Base-by-base conservation (phyloP, 2,797 vertebrate genomes). In the Molossus alvarezi region DNA sequence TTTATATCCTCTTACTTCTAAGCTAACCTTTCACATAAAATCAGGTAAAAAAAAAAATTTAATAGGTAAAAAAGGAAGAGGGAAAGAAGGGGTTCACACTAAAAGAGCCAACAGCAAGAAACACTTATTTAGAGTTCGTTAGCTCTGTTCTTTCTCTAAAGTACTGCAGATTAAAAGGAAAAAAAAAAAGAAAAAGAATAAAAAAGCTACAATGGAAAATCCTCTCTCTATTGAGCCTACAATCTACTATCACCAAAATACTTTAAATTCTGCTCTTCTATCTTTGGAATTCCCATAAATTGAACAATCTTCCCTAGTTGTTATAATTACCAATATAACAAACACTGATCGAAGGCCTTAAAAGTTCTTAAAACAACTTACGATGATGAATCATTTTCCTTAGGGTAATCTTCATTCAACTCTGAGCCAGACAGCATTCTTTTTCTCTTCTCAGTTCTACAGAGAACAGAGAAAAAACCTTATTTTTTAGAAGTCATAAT, bases 311-410 rank as follows among this genome's bases (percentile, higher is more conserved):
- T 91, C n/a, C 27, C n/a, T 33, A 51, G 15, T 51, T 20, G 64
- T 37, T 88, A 14, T 73, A 94, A 92, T 76, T 84, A 76, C 3
- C 37, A 88, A 48, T 76, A 27, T 37, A 72, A 96, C 9, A 96
- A 92, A 94, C 6, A 93, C 3, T 85, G 20, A 82, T 62, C 9
- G 60, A 71, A 53, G 48, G 12, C 21, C 9, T 37, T 23, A 65
- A 80, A 62, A 11, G 60, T 57, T 94, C 90, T 87, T 84, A 94
- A 0, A 15, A 75, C 69, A 96, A 98, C 98, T 98, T 98, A 99
- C 99, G 99, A 99, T 9, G 99, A 99, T 11, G 99, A 99, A 98
- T 99, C 99, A 82, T 99, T 99, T 98, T 99, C 99, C 98, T 99
- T 99, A 93, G 99, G 99, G 97, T 99, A 99, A 98, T 99, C 99